Evolutionary conservation across 2,888 invertebrate genomes (phyloP), one percentile per base, ranked within the genome.

Genomic region (Bursaphelenchus okinawaensis): DNA sequence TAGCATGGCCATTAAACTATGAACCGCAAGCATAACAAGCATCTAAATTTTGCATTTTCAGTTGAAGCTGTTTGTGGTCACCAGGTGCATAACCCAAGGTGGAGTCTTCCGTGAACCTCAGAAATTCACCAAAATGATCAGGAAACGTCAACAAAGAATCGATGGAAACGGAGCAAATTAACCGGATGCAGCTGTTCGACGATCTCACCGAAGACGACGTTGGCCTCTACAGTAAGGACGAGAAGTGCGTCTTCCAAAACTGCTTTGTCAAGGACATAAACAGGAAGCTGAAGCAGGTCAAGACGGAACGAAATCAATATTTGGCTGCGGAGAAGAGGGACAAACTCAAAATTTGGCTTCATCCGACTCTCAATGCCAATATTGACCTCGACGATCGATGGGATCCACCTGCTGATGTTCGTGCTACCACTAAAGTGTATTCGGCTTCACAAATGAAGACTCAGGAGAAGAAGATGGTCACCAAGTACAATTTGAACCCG

Each of bases 31-130:
- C n/a, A n/a, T n/a, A n/a, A n/a, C n/a, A n/a, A n/a, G n/a, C n/a
- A n/a, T n/a, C n/a, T n/a, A n/a, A n/a, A n/a, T n/a, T n/a, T n/a
- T n/a, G n/a, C n/a, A n/a, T n/a, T n/a, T n/a, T n/a, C n/a, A 71
- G 1, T 77, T 79, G 63, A 76, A 75, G 65, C 74, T 77, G 22
- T 20, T 70, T 52, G 67, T 79, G 8, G 73, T 78, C n/a, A 74
- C 76, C 9, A 62, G 68, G 16, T 78, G 78, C 22, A 12, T 50
- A 23, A 63, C 24, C 24, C 54, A 69, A 24, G 58, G 31, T 9
- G 20, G 9, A 19, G 20, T 24, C n/a, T 28, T 27, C 12, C 60
- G 62, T 19, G 66, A 65, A 20, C 70, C 72, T 7, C 64, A 70
- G 9, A 56, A 51, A 27, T 75, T 70, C 54, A 52, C 69, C 16